Percentiles rank a stretch among this genome's conserved stretches.
phyloP scores from a whole-genome alignment of 1,140 invertebrate species.

The Drosophila quadrilineata region DNA sequence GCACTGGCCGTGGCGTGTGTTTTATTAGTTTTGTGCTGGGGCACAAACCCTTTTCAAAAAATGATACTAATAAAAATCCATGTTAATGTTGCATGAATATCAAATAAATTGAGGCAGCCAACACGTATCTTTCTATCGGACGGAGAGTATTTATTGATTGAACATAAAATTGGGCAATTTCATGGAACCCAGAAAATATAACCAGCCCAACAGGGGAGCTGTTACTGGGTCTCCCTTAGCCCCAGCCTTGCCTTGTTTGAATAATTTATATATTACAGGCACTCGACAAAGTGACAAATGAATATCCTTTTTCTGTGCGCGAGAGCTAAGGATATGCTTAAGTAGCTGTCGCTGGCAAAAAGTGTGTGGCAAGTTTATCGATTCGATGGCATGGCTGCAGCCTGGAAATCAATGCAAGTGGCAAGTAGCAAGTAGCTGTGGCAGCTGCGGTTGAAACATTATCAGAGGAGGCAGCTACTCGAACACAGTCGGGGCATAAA shows the following conservation, averaged over 20 bases:
- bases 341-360: constrained; percentile 50
- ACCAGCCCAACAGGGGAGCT: constrained; percentile 56
- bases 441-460: constrained; percentile 65
- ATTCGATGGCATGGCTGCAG: constrained; percentile 6
- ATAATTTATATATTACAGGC: constrained; percentile 59
- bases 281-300: constrained; percentile 61
- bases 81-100: constrained; percentile 80
- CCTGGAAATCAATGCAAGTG: constrained; percentile 62
- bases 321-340: constrained; percentile 39
- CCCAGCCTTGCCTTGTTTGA: constrained; percentile 53
- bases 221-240: constrained; percentile 25
- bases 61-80: constrained; percentile 80
- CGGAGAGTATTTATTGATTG: constrained; percentile 70
- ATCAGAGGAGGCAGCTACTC: constrained; percentile 24
- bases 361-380: constrained; percentile 23
- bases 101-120: constrained; percentile 76
- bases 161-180: constrained; percentile 78
- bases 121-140: constrained; percentile 49
- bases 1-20: constrained; percentile 2
- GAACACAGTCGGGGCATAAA: constrained; percentile 29
- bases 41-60: constrained; percentile 74
- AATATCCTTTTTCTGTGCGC: constrained; percentile 44
- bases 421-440: constrained; percentile 37
- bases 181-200: constrained; percentile 57
- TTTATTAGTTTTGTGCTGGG: constrained; percentile 21